Conservation (phyloP, 2,113 vertebrate species). For the Hystrix cristata region DNA sequence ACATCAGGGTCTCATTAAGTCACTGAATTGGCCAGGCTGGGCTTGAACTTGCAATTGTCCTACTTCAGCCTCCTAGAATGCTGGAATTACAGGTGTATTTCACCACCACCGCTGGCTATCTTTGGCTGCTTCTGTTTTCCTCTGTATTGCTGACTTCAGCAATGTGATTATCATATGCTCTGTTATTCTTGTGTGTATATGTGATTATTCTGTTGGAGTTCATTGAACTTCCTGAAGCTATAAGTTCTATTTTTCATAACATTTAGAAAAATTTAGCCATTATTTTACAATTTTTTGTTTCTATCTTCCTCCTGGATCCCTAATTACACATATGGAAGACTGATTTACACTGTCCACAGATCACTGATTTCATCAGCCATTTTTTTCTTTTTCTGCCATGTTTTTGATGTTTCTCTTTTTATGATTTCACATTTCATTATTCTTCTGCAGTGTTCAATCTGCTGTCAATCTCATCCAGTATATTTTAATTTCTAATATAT, state of each 20-base stretch:
- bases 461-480: neutral
- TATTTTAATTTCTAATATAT: neutral
- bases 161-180: neutral
- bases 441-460: neutral
- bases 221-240: neutral
- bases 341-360: neutral
- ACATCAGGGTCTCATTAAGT: neutral
- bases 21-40: neutral
- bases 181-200: neutral
- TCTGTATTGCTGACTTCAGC: neutral
- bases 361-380: neutral
- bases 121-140: neutral
- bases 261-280: neutral
- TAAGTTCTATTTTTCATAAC: neutral
- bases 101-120: neutral
- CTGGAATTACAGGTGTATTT: neutral
- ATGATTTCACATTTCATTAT: neutral
- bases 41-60: neutral
- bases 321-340: neutral
- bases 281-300: neutral
- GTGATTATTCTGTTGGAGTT: neutral
- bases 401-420: neutral
- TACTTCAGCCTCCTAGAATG: neutral
- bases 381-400: neutral
- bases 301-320: neutral